Evolutionary conservation across 2,797 vertebrate species (phyloP), one percentile per base, ranked within the genome.

Genomic region (Petrocephalus schoutedeni): DNA sequence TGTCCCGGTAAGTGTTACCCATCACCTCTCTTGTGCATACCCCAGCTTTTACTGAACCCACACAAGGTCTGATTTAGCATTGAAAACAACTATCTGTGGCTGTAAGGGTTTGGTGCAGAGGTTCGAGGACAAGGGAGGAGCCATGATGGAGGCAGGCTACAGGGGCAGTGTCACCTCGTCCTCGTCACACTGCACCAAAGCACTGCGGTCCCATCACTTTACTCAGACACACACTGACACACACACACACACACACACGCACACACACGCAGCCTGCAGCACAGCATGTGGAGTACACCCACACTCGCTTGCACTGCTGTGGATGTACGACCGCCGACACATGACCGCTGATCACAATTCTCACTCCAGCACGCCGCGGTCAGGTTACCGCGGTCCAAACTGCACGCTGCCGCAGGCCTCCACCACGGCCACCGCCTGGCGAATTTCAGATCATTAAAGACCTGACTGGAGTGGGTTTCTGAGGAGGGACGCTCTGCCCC

Each of bases 391-490:
- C 51, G 10, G 10, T 32, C 61, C 61, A 74, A 88, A 89, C 19
- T 45, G 80, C 12, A n/a, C 64, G 1, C 49, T 4, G 80, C 88
- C 89, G 89, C 88, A 23, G 61, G 32, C 45, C 9, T 21, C 21
- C 21, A 28, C 59, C 59, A 10, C 0, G 21, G 21, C 59, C 23
- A 28, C 61, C 2, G 3, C 3, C 61, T 4, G 8, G 10, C 23
- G 61, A 21, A 91, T 90, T 90, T 93, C 28, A 91, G 94, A 91
- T 93, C 93, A 94, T 95, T 95, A 95, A 93, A 90, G 89, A 90
- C 61, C 83, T 85, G 49, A 49, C 41, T 57, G 88, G 56, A 58
- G 28, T 12, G 74, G 67, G 49, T 54, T 45, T 61, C 32, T 16
- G 57, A 83, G 19, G 56, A 12, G 86, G 32, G 56, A 36, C 36